Evolutionary conservation across 2,113 vertebrate species (phyloP).

Genomic region (Ellobius talpinus): DNA sequence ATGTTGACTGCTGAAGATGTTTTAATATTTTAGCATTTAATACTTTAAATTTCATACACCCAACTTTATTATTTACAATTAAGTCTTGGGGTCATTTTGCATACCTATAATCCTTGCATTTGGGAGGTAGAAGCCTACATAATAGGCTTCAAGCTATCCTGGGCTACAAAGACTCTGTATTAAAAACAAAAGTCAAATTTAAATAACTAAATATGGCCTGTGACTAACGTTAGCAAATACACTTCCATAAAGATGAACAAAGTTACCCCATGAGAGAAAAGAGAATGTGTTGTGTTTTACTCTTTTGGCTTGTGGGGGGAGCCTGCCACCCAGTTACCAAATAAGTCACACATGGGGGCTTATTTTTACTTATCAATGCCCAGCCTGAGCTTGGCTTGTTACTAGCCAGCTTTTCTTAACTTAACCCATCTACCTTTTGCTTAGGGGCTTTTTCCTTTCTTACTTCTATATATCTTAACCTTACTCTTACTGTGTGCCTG

Average conservation of each 20-base stretch:
- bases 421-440: no score
- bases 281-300: background rate
- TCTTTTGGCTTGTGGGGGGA: no score
- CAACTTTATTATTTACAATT: background rate
- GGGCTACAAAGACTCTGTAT: background rate
- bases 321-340: no score
- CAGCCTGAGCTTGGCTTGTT: no score
- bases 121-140: background rate
- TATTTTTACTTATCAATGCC: no score
- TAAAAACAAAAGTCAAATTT: slow-evolving; percentile 1
- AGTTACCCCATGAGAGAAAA: background rate
- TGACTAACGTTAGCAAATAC: background rate
- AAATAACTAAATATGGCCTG: background rate
- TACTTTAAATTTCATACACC: background rate
- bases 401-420: no score
- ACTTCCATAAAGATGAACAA: background rate
- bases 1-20: background rate
- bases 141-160: background rate
- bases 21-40: background rate
- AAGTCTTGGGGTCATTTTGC: background rate
- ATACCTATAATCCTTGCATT: background rate
- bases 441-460: no score
- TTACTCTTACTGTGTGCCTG: no score
- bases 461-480: no score
- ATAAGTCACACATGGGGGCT: no score